These are phyloP conservation scores for Alectoris magna DNA, from an alignment of 2,797 vertebrate genomes.

Conservation along the genomic window DNA sequence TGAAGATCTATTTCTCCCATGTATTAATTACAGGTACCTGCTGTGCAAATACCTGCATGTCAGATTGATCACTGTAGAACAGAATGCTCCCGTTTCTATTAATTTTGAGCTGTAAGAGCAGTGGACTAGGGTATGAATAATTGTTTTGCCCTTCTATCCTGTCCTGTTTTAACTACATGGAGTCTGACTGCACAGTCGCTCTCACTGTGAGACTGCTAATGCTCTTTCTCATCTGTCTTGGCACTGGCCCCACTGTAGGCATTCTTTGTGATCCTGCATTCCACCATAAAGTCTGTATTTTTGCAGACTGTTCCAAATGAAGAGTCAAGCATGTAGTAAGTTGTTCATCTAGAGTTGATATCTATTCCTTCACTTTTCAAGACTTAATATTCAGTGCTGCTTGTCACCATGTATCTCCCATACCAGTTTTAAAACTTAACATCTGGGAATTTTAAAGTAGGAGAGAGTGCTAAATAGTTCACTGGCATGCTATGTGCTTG, in stretches of 20 bases:
- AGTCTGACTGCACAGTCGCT: background rate
- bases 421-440: constrained; percentile 46
- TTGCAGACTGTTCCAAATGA: background rate
- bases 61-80: constrained; percentile 2
- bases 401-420: constrained; percentile 47
- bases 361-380: background rate
- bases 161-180: constrained; percentile 17
- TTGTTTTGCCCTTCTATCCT: constrained; percentile 27
- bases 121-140: background rate
- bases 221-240: constrained; percentile 47
- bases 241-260: constrained; percentile 1
- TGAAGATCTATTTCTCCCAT: background rate
- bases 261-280: constrained; percentile 5
- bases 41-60: constrained; percentile 16
- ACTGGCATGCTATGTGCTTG: constrained; percentile 12
- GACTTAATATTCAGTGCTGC: background rate
- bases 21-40: constrained; percentile 12
- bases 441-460: constrained; percentile 57
- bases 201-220: constrained; percentile 32
- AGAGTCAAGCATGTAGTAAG: background rate
- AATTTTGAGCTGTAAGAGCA: constrained; percentile 28
- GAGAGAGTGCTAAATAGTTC: constrained; percentile 52
- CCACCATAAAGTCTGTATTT: constrained; percentile 31
- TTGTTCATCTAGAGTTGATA: background rate
- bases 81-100: background rate